Percentiles rank a stretch among this genome's conserved stretches.
phyloP scores from a whole-genome alignment of 2,888 invertebrate genomes.

The Lithophane ornitopus region DNA sequence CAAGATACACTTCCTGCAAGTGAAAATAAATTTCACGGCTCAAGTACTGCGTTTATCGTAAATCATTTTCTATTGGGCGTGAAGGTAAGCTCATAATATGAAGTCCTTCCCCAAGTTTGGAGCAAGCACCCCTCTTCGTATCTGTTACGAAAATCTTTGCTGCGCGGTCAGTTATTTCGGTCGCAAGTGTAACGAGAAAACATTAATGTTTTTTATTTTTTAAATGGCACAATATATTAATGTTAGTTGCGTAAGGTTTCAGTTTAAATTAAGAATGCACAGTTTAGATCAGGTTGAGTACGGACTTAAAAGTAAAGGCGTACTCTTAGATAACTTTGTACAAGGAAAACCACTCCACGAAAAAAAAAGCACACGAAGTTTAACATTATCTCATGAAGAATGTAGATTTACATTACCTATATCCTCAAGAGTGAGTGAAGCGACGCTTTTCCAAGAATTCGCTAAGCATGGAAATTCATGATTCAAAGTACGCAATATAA shows the following conservation, averaged over 20 bases:
- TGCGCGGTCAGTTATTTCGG: background rate
- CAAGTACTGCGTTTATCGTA: constrained; percentile 13
- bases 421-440: background rate
- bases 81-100: constrained; percentile 10
- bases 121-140: background rate
- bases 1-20: background rate
- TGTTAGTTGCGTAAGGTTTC: background rate
- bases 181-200: background rate
- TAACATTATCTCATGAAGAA: background rate
- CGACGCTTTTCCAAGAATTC: background rate
- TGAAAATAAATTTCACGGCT: background rate
- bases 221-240: background rate
- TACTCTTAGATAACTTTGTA: background rate
- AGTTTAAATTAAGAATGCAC: background rate
- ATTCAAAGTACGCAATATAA: constrained; percentile 9
- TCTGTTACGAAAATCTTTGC: background rate
- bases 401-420: constrained; percentile 2
- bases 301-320: background rate
- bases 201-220: background rate
- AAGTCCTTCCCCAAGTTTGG: constrained; percentile 1
- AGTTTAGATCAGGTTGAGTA: background rate
- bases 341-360: constrained; percentile 4
- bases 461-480: background rate
- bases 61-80: constrained; percentile 28
- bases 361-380: background rate